Evolutionary conservation across 2,113 vertebrate genomes (phyloP).

Genomic region (Cheilinus undulatus): DNA sequence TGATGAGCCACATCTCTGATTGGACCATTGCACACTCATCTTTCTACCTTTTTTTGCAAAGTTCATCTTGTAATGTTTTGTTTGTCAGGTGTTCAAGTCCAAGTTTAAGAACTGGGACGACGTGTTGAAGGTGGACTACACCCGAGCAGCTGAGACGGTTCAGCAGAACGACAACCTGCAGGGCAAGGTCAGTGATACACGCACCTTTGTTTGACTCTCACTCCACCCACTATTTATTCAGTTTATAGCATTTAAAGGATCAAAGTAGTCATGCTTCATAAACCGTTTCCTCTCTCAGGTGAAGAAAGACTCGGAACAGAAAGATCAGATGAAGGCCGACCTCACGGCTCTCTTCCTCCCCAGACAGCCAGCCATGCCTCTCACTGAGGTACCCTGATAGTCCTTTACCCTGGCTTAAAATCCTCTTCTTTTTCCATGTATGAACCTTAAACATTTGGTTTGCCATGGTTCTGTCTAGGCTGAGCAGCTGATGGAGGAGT

Average conservation of each 20-base stretch:
- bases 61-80: too few relatives aligned
- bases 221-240: too few relatives aligned
- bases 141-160: constrained; percentile 92
- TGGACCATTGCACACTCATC: too few relatives aligned
- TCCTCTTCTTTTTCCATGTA: background rate
- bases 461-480: constrained; percentile 82
- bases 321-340: constrained; percentile 97
- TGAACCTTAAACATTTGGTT: background rate
- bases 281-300: constrained; percentile 66
- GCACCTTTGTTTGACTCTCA: background rate
- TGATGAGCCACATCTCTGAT: too few relatives aligned
- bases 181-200: constrained; percentile 82
- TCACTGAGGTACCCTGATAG: constrained; percentile 86
- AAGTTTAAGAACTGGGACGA: constrained; percentile 99
- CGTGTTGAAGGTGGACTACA: constrained; percentile 95
- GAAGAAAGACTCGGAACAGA: constrained; percentile 92
- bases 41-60: too few relatives aligned
- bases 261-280: background rate
- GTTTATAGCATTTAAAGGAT: too few relatives aligned
- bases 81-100: constrained; percentile 94
- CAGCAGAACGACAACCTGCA: constrained; percentile 84
- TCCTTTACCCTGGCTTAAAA: background rate
- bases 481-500: constrained; percentile 97
- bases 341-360: constrained; percentile 96
- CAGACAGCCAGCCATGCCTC: constrained; percentile 92